Evolutionary conservation across 2,113 vertebrate species (phyloP).

Genomic region (Oreotrochilus melanogaster): DNA sequence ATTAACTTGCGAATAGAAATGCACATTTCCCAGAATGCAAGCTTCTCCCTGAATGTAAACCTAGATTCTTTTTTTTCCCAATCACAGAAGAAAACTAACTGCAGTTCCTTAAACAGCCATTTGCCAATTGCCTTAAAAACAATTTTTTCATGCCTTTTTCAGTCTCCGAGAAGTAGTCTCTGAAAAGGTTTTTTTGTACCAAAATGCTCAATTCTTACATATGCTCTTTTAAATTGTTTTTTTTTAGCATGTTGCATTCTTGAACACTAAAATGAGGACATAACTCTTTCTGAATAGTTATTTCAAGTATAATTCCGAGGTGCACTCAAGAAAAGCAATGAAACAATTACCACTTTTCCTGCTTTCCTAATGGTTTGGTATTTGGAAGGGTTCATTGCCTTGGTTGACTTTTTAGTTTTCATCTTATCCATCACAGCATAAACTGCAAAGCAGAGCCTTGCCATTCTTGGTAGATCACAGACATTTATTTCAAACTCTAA

Average conservation of each 20-base stretch:
- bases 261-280: neutral
- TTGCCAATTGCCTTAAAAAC: neutral
- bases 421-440: constrained; percentile 96
- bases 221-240: neutral
- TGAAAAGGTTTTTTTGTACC: neutral
- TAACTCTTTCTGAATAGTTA: neutral
- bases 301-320: neutral
- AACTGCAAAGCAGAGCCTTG: constrained; percentile 94
- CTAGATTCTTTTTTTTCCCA: neutral
- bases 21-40: neutral
- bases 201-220: neutral
- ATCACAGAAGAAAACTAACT: neutral
- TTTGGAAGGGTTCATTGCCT: constrained; percentile 88
- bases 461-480: constrained; percentile 95
- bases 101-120: neutral
- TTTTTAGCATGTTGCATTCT: neutral
- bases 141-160: neutral
- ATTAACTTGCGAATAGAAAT: neutral
- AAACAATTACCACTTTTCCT: constrained; percentile 92
- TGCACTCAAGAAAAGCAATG: neutral
- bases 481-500: constrained; percentile 94
- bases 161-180: neutral
- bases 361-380: constrained; percentile 98
- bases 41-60: neutral
- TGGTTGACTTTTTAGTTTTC: constrained; percentile 94